A percentile compares a stretch with the other conserved stretches of the same genome.
Evolutionary conservation across 2,888 invertebrate species (phyloP).

Genomic region (Neuroscelio doddi): DNA sequence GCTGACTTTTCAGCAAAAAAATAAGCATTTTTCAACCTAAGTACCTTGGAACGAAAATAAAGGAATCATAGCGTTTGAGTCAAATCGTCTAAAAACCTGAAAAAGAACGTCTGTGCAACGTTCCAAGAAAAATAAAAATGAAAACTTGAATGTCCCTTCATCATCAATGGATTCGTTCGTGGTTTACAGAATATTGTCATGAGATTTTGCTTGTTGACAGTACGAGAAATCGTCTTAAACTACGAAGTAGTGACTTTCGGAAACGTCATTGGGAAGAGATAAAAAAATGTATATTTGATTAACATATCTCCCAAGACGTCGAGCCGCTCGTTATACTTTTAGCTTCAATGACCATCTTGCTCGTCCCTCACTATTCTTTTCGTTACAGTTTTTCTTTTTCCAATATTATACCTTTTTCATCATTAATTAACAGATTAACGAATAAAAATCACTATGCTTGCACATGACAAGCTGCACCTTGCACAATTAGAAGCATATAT

Average conservation of each 20-base stretch:
- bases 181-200: slow-evolving; percentile 3
- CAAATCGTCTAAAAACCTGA: no score
- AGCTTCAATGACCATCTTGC: no score
- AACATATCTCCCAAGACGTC: background rate
- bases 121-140: background rate
- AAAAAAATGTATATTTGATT: slow-evolving; percentile 1
- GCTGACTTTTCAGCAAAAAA: no score
- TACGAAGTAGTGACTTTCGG: background rate
- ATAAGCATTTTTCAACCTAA: no score
- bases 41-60: background rate
- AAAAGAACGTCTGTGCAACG: no score
- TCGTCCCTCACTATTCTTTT: background rate
- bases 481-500: slow-evolving; percentile 63
- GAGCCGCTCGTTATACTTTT: background rate
- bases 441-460: slow-evolving; percentile 49
- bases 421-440: slow-evolving; percentile 37
- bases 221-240: slow-evolving; percentile 6
- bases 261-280: background rate
- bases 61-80: background rate
- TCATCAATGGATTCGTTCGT: slow-evolving; percentile 9
- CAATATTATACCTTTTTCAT: slow-evolving; percentile 3
- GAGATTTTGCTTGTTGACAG: slow-evolving; percentile 8
- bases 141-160: background rate
- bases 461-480: slow-evolving; percentile 53
- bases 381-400: slow-evolving; percentile 3